Conservation (phyloP, 2,113 vertebrate genomes). For the Reinhardtius hippoglossoides region DNA sequence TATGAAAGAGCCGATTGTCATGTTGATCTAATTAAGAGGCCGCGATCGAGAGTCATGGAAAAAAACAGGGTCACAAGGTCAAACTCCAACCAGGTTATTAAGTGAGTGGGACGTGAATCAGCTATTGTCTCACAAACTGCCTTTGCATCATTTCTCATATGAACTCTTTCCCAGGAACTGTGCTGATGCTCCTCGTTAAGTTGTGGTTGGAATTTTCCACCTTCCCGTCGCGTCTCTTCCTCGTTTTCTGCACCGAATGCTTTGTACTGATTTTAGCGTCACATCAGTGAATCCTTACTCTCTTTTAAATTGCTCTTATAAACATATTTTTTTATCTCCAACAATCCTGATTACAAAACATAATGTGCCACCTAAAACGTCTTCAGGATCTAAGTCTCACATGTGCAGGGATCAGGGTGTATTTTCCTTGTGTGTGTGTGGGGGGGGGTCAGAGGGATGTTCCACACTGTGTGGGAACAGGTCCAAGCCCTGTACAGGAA, state of each 20-base stretch:
- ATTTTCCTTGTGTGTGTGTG: constrained; percentile 32
- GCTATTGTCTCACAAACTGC: constrained; percentile 51
- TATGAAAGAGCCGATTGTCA: constrained; percentile 65
- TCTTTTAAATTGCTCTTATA: too few relatives aligned
- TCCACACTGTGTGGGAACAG: constrained; percentile 70
- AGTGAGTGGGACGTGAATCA: constrained; percentile 53
- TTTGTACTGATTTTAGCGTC: too few relatives aligned
- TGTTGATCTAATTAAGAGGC: constrained; percentile 58
- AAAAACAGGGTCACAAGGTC: constrained; percentile 55
- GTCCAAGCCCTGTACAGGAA: constrained; percentile 73
- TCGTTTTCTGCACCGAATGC: too few relatives aligned
- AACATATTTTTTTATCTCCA: too few relatives aligned
- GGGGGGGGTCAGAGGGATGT: constrained; percentile 27
- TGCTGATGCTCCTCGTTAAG: neutral
- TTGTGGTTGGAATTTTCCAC: too few relatives aligned
- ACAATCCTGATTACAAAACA: too few relatives aligned
- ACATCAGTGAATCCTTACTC: too few relatives aligned
- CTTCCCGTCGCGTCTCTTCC: too few relatives aligned
- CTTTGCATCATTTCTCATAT: neutral
- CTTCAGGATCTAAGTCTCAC: neutral
- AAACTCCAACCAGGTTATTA: constrained; percentile 44
- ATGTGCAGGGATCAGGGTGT: constrained; percentile 23
- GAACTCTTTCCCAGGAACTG: neutral
- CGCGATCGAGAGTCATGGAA: constrained; percentile 33
- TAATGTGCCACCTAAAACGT: too few relatives aligned